Evolutionary conservation across 2,797 vertebrate species (phyloP).

Genomic region (Pampus argenteus): DNA sequence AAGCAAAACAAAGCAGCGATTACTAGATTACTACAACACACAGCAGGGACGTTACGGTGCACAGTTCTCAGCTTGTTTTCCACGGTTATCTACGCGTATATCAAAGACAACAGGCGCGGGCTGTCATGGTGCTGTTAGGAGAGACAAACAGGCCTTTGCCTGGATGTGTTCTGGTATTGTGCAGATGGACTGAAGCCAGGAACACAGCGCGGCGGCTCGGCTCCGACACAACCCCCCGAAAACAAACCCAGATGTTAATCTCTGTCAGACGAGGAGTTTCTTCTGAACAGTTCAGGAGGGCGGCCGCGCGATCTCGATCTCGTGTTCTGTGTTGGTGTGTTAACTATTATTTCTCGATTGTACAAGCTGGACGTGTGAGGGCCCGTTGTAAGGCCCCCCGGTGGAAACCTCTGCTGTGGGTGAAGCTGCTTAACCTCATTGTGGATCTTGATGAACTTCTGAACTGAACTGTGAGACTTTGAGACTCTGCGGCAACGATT

Average conservation of each 20-base stretch:
- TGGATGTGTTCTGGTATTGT: slow-evolving; percentile 56
- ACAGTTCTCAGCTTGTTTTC: slow-evolving; percentile 27
- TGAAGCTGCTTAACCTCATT: slow-evolving; percentile 47
- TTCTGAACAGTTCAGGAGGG: slow-evolving; percentile 46
- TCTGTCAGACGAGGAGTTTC: slow-evolving; percentile 28
- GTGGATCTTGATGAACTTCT: slow-evolving; percentile 62
- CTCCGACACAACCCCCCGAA: slow-evolving; percentile 40
- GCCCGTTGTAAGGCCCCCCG: slow-evolving; percentile 47
- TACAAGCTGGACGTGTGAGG: slow-evolving; percentile 47
- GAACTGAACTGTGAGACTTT: slow-evolving; percentile 46
- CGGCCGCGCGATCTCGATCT: slow-evolving; percentile 44
- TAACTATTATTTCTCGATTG: slow-evolving; percentile 52
- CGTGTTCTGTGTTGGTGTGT: slow-evolving; percentile 46
- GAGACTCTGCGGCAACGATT: slow-evolving; percentile 42
- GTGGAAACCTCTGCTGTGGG: slow-evolving; percentile 16
- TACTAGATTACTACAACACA: too few relatives aligned
- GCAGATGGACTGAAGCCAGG: slow-evolving; percentile 48
- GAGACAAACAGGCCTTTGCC: slow-evolving; percentile 54
- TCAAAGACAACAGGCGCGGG: slow-evolving; percentile 23
- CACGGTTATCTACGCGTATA: slow-evolving; percentile 22
- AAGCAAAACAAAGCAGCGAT: too few relatives aligned
- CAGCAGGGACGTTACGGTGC: slow-evolving; percentile 8
- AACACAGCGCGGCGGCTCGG: slow-evolving; percentile 30
- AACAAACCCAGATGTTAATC: slow-evolving; percentile 74
- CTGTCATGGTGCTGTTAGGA: slow-evolving; percentile 53